Conservation (phyloP, 1,140 invertebrate species). For the Neodiprion lecontei region DNA sequence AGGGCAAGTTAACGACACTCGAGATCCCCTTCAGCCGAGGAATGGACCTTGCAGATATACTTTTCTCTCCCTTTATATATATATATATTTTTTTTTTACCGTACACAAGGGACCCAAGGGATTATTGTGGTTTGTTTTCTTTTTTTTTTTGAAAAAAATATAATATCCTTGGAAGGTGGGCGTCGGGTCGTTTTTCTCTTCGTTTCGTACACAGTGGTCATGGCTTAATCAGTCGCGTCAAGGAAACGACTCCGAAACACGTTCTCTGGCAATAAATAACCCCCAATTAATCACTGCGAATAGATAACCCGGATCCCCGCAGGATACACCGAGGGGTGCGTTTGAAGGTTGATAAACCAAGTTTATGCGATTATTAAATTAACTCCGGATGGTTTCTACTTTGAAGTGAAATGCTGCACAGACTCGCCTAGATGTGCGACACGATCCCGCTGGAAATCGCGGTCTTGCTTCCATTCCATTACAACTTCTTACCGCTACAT, state of each 20-base stretch:
- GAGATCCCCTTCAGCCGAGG: too few relatives aligned
- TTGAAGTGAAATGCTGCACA: not conserved
- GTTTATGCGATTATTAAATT: conserved; percentile 1
- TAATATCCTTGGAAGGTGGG: too few relatives aligned
- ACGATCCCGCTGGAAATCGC: not conserved
- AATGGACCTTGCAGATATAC: too few relatives aligned
- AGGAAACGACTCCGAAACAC: not conserved
- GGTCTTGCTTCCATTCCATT: not conserved
- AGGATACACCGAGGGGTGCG: not conserved
- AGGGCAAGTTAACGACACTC: too few relatives aligned
- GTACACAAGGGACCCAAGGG: too few relatives aligned
- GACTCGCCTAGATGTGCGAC: not conserved
- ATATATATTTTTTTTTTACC: too few relatives aligned
- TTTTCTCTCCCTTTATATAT: too few relatives aligned
- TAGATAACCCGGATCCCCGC: not conserved
- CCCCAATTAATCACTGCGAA: not conserved
- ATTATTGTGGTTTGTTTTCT: too few relatives aligned
- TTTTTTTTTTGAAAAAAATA: too few relatives aligned
- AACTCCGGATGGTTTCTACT: not conserved
- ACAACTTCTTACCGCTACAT: too few relatives aligned
- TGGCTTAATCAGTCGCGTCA: not conserved
- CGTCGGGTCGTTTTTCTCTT: too few relatives aligned
- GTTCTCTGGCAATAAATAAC: not conserved
- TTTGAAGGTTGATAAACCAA: not conserved
- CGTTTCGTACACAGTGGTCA: too few relatives aligned